Evolutionary conservation across 2,113 vertebrate genomes (phyloP).

Genomic region (Notarius quadriscutis): DNA sequence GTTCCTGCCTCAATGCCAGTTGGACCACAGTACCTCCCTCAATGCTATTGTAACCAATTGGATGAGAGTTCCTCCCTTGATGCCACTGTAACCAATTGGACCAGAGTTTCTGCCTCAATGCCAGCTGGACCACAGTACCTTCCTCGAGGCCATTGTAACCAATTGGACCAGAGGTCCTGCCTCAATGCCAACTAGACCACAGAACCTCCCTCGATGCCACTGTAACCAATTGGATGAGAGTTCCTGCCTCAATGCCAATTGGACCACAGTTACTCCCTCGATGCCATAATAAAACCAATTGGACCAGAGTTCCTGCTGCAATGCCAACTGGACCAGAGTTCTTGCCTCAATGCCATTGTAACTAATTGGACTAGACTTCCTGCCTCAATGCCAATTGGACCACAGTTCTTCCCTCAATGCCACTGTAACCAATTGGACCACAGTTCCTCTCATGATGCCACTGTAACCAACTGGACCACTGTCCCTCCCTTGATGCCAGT

Average conservation of each 20-base stretch:
- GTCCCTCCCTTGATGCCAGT: too few relatives aligned
- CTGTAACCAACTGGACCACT: neutral
- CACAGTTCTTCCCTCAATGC: neutral
- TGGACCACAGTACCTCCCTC: too few relatives aligned
- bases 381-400: neutral
- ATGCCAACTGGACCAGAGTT: neutral
- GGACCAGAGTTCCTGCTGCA: neutral
- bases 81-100: neutral
- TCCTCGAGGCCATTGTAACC: neutral
- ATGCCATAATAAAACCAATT: neutral
- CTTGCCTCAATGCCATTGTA: too few relatives aligned
- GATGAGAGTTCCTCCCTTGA: too few relatives aligned
- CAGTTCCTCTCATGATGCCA: neutral
- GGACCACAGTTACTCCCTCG: neutral
- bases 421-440: neutral
- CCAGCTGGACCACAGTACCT: neutral
- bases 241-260: neutral
- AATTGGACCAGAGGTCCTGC: neutral
- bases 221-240: neutral
- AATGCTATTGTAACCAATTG: neutral
- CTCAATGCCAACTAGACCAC: neutral
- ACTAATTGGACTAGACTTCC: neutral
- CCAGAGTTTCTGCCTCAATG: neutral
- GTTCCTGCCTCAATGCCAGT: too few relatives aligned
- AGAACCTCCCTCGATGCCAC: neutral